Evolutionary conservation across 2,113 vertebrate genomes (phyloP).

Genomic region (Xenopus laevis): DNA sequence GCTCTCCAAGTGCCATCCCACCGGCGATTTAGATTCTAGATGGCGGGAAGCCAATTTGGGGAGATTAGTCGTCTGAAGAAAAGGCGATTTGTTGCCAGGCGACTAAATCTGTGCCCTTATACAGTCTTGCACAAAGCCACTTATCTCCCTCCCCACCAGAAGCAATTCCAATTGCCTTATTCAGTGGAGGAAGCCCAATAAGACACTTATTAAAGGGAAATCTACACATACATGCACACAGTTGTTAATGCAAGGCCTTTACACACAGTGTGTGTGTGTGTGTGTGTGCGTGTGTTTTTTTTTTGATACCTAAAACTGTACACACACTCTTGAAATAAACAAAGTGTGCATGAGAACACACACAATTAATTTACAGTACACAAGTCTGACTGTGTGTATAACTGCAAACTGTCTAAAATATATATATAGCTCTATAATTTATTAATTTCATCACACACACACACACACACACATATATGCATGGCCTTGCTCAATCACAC

Average conservation of each 20-base stretch:
- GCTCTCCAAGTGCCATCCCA: no score
- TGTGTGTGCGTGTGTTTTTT: conserved; percentile 10
- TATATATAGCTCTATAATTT: no score
- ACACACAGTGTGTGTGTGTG: neutral
- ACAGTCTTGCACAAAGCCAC: neutral
- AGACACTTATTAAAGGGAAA: neutral
- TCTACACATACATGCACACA: neutral
- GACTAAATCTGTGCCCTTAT: no score
- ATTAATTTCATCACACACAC: neutral
- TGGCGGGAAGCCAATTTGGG: no score
- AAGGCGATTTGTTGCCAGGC: no score
- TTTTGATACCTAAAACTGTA: neutral
- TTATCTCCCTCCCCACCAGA: neutral
- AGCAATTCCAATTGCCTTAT: neutral
- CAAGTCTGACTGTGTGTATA: conserved; percentile 13
- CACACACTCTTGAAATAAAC: neutral
- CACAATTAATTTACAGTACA: neutral
- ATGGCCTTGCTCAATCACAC: neutral
- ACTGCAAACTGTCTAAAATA: conserved; percentile 17
- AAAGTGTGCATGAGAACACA: neutral
- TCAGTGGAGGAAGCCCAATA: conserved; percentile 5
- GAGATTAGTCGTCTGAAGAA: no score
- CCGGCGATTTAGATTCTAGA: no score
- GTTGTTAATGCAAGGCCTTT: neutral
- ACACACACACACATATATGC: conserved; percentile 19